A percentile compares a stretch with the other conserved stretches of the same genome.
phyloP scores from a whole-genome alignment of 2,888 invertebrate genomes.

The Ophioninae sp. region DNA sequence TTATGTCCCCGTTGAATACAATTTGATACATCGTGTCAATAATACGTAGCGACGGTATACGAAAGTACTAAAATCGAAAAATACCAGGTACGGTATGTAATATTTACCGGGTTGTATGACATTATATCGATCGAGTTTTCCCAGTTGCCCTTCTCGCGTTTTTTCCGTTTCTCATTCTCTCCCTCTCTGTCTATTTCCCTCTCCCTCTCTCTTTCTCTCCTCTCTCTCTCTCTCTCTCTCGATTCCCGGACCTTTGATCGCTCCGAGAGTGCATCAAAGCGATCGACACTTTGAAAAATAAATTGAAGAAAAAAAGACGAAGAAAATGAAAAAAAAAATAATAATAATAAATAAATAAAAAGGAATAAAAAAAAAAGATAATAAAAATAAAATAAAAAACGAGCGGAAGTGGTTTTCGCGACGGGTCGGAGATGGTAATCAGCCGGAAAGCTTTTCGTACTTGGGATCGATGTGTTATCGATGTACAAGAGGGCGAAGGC shows the following conservation, averaged over 20 bases:
- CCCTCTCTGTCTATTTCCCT: too few species aligned
- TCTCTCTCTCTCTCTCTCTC: slow-evolving; percentile 6
- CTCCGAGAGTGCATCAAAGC: slow-evolving; percentile 11
- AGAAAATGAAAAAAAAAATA: too few species aligned
- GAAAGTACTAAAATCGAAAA: slow-evolving; percentile 16
- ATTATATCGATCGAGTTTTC: slow-evolving; percentile 48
- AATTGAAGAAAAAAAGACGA: slow-evolving; percentile 10
- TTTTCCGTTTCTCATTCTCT: slow-evolving; percentile 32
- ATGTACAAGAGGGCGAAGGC: background rate
- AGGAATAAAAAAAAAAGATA: too few species aligned
- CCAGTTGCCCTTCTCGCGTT: slow-evolving; percentile 39
- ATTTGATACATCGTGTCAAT: slow-evolving; percentile 17
- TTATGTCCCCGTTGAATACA: too few species aligned
- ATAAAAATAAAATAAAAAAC: background rate
- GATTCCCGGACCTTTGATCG: slow-evolving; percentile 44
- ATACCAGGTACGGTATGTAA: slow-evolving; percentile 17
- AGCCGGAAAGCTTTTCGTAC: slow-evolving; percentile 15
- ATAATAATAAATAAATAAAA: too few species aligned
- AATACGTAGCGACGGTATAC: background rate
- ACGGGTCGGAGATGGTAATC: background rate
- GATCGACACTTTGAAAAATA: slow-evolving; percentile 36
- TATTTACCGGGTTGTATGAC: slow-evolving; percentile 46
- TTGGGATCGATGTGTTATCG: slow-evolving; percentile 2
- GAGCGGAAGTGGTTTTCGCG: background rate
- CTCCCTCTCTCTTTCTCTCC: slow-evolving; percentile 25